Evolutionary conservation across 2,888 invertebrate genomes (phyloP).

Genomic region (Cosmorhoe ocellata): DNA sequence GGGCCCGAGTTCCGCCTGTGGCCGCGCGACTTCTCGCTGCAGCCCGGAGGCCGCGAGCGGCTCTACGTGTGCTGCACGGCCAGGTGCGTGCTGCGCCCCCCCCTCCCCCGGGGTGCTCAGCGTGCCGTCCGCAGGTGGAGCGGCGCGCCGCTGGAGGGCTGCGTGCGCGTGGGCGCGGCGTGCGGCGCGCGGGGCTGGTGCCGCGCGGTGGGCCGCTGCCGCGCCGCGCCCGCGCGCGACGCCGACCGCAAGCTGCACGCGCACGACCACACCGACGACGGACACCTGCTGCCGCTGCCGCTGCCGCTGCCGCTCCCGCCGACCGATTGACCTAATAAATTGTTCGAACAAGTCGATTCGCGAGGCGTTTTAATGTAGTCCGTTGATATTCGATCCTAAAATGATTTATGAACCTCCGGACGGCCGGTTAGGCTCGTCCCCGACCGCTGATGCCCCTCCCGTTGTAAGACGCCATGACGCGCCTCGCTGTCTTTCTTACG

Average conservation of each 20-base stretch:
- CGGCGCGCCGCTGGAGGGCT: conserved; percentile 38
- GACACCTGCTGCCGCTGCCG: conserved; percentile 39
- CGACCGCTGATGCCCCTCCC: no score
- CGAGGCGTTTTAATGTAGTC: no score
- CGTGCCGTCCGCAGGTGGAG: conserved; percentile 28
- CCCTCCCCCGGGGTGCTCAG: no score
- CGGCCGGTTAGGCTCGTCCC: no score
- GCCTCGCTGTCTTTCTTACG: no score
- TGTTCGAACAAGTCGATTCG: no score
- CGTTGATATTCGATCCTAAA: no score
- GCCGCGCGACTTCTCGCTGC: conserved; percentile 46
- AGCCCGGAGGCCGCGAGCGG: conserved; percentile 38
- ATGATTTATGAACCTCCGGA: no score
- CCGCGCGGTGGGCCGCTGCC: conserved; percentile 36
- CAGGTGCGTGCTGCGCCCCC: conserved; percentile 44
- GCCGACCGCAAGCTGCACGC: conserved; percentile 32
- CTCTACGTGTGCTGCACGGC: conserved; percentile 61
- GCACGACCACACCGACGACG: conserved; percentile 54
- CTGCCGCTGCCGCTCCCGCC: no score
- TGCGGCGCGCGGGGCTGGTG: conserved; percentile 41
- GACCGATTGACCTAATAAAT: no score
- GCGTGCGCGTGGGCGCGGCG: conserved; percentile 24
- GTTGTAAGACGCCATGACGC: no score
- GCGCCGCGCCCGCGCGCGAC: conserved; percentile 46
- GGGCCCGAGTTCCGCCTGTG: conserved; percentile 45